Percentiles rank a stretch among this genome's conserved stretches.
These are phyloP conservation scores for Theropithecus gelada DNA, from an alignment of 2,113 vertebrate species.

Conservation along the genomic window DNA sequence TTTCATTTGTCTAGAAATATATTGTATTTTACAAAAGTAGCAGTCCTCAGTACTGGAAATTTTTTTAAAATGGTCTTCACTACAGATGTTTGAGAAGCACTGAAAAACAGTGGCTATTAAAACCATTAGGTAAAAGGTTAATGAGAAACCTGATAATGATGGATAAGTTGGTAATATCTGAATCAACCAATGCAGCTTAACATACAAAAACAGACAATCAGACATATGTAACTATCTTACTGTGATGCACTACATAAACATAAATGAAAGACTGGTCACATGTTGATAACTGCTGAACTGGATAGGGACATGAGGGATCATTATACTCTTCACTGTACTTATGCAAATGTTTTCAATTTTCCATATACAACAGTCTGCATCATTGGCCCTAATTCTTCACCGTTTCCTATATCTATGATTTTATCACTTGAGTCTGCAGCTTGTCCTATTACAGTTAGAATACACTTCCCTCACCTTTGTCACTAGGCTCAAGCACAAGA, in stretches of 20 bases:
- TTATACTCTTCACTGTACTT: not conserved
- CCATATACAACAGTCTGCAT: not conserved
- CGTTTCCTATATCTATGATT: not conserved
- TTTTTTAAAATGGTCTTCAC: not conserved
- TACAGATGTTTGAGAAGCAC: not conserved
- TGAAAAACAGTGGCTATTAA: not conserved
- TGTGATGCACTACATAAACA: not conserved
- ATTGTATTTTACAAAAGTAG: not conserved
- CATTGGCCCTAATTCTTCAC: not conserved
- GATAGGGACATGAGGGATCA: not conserved
- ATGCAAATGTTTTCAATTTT: not conserved
- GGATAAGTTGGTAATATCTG: not conserved
- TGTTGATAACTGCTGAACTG: not conserved
- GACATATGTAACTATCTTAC: not conserved
- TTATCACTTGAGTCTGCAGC: not conserved
- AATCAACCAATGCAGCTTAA: not conserved
- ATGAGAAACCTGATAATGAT: not conserved
- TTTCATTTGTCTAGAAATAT: not conserved
- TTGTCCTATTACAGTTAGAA: not conserved
- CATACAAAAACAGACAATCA: not conserved
- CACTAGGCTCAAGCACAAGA: not conserved
- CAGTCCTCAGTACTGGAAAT: not conserved
- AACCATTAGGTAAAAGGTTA: no score
- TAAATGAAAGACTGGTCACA: not conserved
- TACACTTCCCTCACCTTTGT: not conserved